Evolutionary conservation across 2,888 invertebrate genomes (phyloP).

Genomic region (Diarsia rubi): DNA sequence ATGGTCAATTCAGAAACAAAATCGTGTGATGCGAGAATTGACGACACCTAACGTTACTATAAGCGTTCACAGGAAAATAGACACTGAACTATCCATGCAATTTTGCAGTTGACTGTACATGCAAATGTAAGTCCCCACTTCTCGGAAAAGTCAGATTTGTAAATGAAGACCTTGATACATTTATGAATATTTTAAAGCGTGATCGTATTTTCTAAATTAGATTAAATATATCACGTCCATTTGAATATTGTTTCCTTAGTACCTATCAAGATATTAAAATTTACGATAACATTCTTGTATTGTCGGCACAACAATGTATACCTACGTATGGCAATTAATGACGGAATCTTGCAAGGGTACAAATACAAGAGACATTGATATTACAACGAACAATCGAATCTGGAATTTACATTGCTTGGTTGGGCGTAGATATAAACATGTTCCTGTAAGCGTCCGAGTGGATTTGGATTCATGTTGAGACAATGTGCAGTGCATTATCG

Average conservation of each 20-base stretch:
- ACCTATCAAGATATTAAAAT: background rate
- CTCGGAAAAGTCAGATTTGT: slow-evolving; percentile 5
- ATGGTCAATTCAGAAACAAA: no score
- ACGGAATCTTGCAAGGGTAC: background rate
- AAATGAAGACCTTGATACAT: slow-evolving; percentile 16
- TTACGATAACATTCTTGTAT: background rate
- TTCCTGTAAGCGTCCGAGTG: background rate
- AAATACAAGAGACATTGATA: background rate
- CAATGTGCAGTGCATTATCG: background rate
- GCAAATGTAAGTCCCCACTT: slow-evolving; percentile 1
- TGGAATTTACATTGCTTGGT: background rate
- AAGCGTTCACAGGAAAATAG: no score
- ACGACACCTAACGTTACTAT: no score
- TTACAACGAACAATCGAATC: background rate
- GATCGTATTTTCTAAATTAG: slow-evolving; percentile 12
- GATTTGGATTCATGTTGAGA: background rate
- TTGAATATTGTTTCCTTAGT: slow-evolving; percentile 16
- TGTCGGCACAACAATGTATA: background rate
- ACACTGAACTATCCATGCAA: no score
- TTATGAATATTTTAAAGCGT: slow-evolving; percentile 16
- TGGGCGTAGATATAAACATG: background rate
- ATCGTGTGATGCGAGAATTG: no score
- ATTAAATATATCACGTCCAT: slow-evolving; percentile 18
- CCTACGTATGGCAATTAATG: background rate
- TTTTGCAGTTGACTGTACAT: no score